A percentile compares a stretch with the other conserved stretches of the same genome.
These are phyloP conservation scores for Eidolon dupreanum DNA, from an alignment of 2,797 vertebrate genomes.

Conservation along the genomic window DNA sequence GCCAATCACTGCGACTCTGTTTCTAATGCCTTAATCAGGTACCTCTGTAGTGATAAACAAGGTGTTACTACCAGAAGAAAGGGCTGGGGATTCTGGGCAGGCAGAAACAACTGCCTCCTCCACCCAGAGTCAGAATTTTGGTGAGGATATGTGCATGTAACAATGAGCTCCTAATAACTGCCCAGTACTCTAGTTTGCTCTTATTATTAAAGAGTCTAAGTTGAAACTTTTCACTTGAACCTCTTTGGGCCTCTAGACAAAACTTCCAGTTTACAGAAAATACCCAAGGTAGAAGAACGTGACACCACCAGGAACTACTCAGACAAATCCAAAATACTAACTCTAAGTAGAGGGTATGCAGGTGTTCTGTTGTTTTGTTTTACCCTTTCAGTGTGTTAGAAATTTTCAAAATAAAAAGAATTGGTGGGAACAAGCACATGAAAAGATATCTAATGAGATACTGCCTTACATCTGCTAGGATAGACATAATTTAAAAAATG, in stretches of 20 bases:
- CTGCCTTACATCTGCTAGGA: neutral
- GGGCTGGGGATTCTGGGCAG: neutral
- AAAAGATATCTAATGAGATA: neutral
- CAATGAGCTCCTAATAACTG: fast-evolving
- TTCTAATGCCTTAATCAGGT: fast-evolving
- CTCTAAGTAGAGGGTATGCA: neutral
- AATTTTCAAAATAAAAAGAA: neutral
- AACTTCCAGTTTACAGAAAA: neutral
- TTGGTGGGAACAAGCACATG: neutral
- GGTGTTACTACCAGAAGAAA: neutral
- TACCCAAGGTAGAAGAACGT: neutral
- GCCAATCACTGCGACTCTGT: neutral
- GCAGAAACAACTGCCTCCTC: neutral
- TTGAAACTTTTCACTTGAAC: neutral
- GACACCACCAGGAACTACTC: neutral
- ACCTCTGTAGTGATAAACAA: too few species aligned
- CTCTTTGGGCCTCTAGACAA: neutral
- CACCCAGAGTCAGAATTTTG: neutral
- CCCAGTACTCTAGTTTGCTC: too few species aligned
- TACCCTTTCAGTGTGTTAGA: neutral
- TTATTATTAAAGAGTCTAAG: neutral
- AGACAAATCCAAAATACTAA: neutral
- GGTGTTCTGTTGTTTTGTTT: neutral
- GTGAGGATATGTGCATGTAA: fast-evolving
- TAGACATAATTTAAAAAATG: neutral